Conservation (phyloP, 2,113 vertebrate species). For the Salvelinus fontinalis region DNA sequence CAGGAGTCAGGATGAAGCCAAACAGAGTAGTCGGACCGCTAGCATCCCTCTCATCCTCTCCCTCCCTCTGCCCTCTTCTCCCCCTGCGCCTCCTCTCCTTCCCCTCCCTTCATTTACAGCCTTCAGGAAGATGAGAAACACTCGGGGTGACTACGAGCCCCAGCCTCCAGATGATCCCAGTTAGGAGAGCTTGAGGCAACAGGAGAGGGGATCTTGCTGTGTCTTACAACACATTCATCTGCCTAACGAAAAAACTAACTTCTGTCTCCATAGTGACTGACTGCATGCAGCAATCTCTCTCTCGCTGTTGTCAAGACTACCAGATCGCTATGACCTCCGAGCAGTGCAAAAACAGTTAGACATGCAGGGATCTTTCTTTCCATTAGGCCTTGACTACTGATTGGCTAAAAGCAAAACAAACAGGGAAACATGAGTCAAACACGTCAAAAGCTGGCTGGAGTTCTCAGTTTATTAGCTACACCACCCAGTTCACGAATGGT, state of each 20-base stretch:
- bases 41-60: background rate
- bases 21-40: conserved; percentile 8
- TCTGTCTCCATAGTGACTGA: conserved; percentile 40
- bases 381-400: conserved; percentile 11
- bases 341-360: background rate
- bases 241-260: conserved; percentile 24
- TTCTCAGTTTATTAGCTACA: no score
- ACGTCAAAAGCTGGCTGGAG: background rate
- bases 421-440: background rate
- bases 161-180: background rate
- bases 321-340: conserved; percentile 30
- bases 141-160: background rate
- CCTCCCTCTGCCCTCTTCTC: no score
- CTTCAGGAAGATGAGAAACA: background rate
- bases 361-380: conserved; percentile 1
- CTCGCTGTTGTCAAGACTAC: conserved; percentile 31
- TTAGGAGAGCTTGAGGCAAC: conserved; percentile 12
- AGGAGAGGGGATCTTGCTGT: conserved; percentile 3
- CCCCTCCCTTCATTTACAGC: background rate
- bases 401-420: conserved; percentile 1
- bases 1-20: background rate
- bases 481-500: no score
- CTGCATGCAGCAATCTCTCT: conserved; percentile 14
- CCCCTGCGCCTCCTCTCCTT: background rate
- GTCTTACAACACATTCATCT: background rate